Percentiles rank a stretch among this genome's conserved stretches.
Evolutionary conservation across 2,113 vertebrate species (phyloP).

Genomic region (Scopus umbretta): DNA sequence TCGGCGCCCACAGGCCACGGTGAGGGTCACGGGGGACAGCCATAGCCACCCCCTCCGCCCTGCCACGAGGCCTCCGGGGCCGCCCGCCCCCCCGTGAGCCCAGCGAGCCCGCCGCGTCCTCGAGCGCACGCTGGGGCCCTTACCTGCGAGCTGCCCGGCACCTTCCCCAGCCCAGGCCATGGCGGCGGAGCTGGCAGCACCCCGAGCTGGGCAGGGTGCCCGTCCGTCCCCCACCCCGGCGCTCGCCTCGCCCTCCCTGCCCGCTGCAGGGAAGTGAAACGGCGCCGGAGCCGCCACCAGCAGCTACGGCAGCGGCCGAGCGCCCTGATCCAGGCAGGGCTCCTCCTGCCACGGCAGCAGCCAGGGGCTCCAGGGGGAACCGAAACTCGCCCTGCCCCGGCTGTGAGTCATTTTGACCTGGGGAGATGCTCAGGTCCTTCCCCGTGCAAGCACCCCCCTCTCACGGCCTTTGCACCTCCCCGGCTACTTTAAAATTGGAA

Average conservation of each 20-base stretch:
- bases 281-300: accelerated
- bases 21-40: not conserved
- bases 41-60: not conserved
- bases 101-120: not conserved
- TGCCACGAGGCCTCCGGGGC: accelerated
- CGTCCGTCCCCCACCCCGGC: accelerated
- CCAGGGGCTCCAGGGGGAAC: not conserved
- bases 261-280: not conserved
- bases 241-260: accelerated
- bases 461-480: not conserved
- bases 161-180: not conserved
- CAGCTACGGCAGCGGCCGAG: not conserved
- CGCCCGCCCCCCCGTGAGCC: accelerated
- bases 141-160: not conserved
- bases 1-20: not conserved
- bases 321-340: not conserved
- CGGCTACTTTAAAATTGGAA: not conserved
- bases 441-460: too few relatives aligned
- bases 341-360: not conserved
- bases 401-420: not conserved
- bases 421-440: not conserved
- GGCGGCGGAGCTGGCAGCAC: not conserved
- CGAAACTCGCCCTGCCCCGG: not conserved
- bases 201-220: not conserved
- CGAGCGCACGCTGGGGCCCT: accelerated